Evolutionary conservation across 2,888 invertebrate species (phyloP).

Genomic region (Euphydryas editha): DNA sequence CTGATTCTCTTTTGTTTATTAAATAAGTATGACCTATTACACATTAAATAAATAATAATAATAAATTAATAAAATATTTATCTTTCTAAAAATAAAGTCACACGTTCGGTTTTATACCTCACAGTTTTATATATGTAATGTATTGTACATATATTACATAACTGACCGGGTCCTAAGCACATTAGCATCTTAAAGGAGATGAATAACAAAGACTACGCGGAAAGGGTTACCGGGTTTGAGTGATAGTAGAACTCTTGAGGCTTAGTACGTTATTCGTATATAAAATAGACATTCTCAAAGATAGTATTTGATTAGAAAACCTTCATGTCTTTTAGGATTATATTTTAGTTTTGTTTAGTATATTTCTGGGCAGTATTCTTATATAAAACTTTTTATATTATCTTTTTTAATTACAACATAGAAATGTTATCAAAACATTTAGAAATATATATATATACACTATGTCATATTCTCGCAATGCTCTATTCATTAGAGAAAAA

Average conservation of each 20-base stretch:
- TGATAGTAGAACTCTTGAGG: conserved; percentile 17
- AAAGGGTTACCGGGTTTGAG: conserved; percentile 48
- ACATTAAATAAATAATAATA: not conserved
- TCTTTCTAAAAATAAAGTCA: not conserved
- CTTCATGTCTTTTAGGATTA: not conserved
- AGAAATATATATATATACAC: no score
- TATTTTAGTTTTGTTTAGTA: no score
- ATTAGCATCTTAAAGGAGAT: conserved; percentile 69
- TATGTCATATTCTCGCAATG: no score
- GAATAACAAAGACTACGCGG: conserved; percentile 54
- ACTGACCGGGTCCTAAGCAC: conserved; percentile 51
- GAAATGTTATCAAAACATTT: no score
- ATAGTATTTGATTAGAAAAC: no score
- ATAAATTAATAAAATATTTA: not conserved
- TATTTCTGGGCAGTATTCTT: no score
- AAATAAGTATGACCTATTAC: no score
- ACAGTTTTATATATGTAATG: conserved; percentile 25
- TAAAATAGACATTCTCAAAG: not conserved
- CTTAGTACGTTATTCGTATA: conserved; percentile 2
- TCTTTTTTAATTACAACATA: no score
- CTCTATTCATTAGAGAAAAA: no score
- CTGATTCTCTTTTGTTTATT: no score
- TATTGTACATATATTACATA: conserved; percentile 25
- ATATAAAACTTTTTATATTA: no score
- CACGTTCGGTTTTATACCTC: conserved; percentile 16